phyloP scores from a whole-genome alignment of 2,888 invertebrate species.

The Polydrusus pterygomalis region DNA sequence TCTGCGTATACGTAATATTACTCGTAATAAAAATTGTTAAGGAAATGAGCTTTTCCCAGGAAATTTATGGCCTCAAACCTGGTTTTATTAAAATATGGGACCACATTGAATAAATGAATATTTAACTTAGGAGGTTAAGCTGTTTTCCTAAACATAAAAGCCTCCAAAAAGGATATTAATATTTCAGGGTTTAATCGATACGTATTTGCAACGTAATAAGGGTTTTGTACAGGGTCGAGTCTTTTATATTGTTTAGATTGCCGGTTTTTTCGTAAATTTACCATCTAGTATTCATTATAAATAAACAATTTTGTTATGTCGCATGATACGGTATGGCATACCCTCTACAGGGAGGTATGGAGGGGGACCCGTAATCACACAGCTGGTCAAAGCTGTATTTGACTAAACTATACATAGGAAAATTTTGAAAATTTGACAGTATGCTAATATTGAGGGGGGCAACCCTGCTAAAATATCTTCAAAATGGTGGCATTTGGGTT shows the following conservation, averaged over 20 bases:
- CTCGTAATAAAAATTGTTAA: background rate
- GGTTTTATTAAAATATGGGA: constrained; percentile 8
- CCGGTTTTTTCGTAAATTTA: background rate
- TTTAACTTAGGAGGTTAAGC: background rate
- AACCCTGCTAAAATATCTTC: too few species aligned
- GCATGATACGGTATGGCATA: too few species aligned
- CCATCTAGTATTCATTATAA: too few species aligned
- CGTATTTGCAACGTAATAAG: background rate
- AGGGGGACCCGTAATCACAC: too few species aligned
- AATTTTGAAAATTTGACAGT: too few species aligned
- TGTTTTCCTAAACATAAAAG: constrained; percentile 13
- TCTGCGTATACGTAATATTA: background rate
- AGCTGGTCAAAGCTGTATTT: too few species aligned
- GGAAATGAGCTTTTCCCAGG: background rate
- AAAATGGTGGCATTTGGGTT: too few species aligned
- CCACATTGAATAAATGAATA: constrained; percentile 13
- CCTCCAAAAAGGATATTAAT: constrained; percentile 9
- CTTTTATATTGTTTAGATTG: background rate
- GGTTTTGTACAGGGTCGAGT: background rate
- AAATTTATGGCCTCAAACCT: background rate
- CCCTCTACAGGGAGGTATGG: too few species aligned
- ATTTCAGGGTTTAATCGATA: constrained; percentile 13
- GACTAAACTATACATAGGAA: too few species aligned
- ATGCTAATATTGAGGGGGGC: too few species aligned
- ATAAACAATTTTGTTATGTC: too few species aligned